Percentiles rank a stretch among this genome's conserved stretches.
These are phyloP conservation scores for Electrophaes corylata DNA, from an alignment of 2,888 invertebrate species.

Conservation along the genomic window DNA sequence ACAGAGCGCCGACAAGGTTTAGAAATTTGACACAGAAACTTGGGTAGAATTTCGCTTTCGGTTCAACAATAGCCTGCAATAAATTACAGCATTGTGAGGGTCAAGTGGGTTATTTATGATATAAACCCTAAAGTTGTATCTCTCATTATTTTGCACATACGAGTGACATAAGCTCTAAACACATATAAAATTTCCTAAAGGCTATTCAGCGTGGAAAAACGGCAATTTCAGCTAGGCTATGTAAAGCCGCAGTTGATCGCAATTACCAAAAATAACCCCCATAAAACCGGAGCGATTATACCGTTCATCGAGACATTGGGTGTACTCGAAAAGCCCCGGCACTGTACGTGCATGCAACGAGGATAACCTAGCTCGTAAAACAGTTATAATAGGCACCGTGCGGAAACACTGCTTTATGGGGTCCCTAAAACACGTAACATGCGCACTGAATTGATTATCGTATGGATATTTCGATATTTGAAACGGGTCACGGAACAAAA, in stretches of 20 bases:
- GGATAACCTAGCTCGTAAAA: constrained; percentile 73
- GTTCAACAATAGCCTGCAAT: constrained; percentile 9
- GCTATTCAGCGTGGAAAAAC: constrained; percentile 35
- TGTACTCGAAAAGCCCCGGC: constrained; percentile 57
- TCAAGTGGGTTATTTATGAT: constrained; percentile 1
- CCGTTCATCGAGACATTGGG: constrained; percentile 64
- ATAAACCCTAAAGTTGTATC: not conserved
- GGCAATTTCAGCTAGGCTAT: constrained; percentile 47
- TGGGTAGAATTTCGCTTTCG: constrained; percentile 31
- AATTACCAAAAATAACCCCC: constrained; percentile 68
- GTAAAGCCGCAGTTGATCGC: constrained; percentile 50
- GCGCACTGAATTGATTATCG: constrained; percentile 73
- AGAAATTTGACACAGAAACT: constrained; percentile 49
- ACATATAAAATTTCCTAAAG: not conserved
- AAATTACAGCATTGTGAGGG: constrained; percentile 28
- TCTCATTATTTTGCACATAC: not conserved
- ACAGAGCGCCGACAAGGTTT: constrained; percentile 49
- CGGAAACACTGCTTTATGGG: constrained; percentile 74
- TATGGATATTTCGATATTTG: constrained; percentile 69
- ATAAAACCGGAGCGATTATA: constrained; percentile 67
- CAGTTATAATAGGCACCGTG: constrained; percentile 76
- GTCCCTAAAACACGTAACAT: constrained; percentile 75
- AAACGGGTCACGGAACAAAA: constrained; percentile 67
- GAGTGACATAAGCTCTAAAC: not conserved
- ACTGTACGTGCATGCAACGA: constrained; percentile 62